Evolutionary conservation across 2,888 invertebrate genomes (phyloP).

Genomic region (Tridacna crocea): DNA sequence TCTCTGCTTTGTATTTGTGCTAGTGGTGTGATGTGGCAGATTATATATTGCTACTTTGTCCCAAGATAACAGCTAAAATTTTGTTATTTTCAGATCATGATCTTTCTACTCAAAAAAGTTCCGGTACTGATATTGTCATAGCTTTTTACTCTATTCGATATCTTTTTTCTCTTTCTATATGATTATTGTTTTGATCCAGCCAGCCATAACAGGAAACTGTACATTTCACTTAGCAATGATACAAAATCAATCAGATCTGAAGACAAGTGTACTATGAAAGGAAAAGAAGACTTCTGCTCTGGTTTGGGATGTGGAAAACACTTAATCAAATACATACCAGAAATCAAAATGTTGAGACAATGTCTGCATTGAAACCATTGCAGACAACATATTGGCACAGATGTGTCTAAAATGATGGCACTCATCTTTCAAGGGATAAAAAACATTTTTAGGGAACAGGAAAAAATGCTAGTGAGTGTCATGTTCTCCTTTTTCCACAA

Average conservation of each 20-base stretch:
- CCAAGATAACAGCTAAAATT: conserved; percentile 20
- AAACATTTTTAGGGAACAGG: too few relatives aligned
- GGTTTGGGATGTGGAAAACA: too few relatives aligned
- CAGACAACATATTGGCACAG: too few relatives aligned
- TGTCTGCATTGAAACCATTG: too few relatives aligned
- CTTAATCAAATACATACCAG: too few relatives aligned
- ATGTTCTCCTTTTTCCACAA: neutral
- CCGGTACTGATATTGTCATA: conserved; percentile 55
- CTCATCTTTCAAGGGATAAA: too few relatives aligned
- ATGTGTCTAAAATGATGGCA: too few relatives aligned
- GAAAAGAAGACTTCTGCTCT: too few relatives aligned
- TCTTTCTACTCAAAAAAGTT: conserved; percentile 51
- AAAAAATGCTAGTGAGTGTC: too few relatives aligned
- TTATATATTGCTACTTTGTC: conserved; percentile 7
- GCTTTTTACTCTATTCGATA: conserved; percentile 29
- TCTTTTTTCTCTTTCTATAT: conserved; percentile 24
- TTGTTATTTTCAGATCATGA: conserved; percentile 53
- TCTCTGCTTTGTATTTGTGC: conserved; percentile 20
- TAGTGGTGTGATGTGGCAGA: conserved; percentile 10
- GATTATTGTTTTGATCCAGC: conserved; percentile 22
- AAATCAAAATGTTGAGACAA: too few relatives aligned
- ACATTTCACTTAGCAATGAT: neutral
- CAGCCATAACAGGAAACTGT: conserved; percentile 8
- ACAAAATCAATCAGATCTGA: neutral
- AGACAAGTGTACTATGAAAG: neutral